A percentile compares a stretch with the other conserved stretches of the same genome.
phyloP scores from a whole-genome alignment of 2,797 vertebrate genomes.

The Bovichtus variegatus region DNA sequence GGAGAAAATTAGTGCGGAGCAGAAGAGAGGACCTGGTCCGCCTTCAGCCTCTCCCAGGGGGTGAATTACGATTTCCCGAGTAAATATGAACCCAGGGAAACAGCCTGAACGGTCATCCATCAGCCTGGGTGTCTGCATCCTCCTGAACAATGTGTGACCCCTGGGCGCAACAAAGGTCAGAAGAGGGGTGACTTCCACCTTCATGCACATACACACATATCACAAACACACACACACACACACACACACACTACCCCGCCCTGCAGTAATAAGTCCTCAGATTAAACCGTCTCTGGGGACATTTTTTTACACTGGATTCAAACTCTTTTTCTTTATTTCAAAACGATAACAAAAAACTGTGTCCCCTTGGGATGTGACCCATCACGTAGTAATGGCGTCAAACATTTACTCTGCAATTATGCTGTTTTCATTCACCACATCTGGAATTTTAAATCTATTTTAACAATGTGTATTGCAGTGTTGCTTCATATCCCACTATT shows the following conservation, averaged over 20 bases:
- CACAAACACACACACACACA: slow-evolving; percentile 14
- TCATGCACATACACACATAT: slow-evolving; percentile 37
- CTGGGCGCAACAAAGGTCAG: slow-evolving; percentile 74
- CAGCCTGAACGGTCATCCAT: slow-evolving; percentile 75
- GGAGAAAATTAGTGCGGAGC: slow-evolving; percentile 43
- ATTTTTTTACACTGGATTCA: not conserved
- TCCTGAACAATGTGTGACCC: slow-evolving; percentile 84
- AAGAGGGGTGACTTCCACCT: slow-evolving; percentile 77
- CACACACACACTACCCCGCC: slow-evolving; percentile 1
- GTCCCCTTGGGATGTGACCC: not conserved
- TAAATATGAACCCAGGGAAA: slow-evolving; percentile 73
- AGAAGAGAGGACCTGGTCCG: slow-evolving; percentile 47
- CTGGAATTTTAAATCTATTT: not conserved
- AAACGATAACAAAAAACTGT: not conserved
- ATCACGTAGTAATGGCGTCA: not conserved
- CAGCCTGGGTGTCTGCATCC: slow-evolving; percentile 79
- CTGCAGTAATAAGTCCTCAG: not conserved
- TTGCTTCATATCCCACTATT: not conserved
- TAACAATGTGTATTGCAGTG: not conserved
- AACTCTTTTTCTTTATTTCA: not conserved
- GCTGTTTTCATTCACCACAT: slow-evolving; percentile 3
- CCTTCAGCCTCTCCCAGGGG: slow-evolving; percentile 63
- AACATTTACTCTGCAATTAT: not conserved
- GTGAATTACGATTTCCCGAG: slow-evolving; percentile 82
- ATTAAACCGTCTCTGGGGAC: not conserved